These are phyloP conservation scores for Tetrax tetrax DNA, from an alignment of 2,113 vertebrate genomes.

Conservation along the genomic window DNA sequence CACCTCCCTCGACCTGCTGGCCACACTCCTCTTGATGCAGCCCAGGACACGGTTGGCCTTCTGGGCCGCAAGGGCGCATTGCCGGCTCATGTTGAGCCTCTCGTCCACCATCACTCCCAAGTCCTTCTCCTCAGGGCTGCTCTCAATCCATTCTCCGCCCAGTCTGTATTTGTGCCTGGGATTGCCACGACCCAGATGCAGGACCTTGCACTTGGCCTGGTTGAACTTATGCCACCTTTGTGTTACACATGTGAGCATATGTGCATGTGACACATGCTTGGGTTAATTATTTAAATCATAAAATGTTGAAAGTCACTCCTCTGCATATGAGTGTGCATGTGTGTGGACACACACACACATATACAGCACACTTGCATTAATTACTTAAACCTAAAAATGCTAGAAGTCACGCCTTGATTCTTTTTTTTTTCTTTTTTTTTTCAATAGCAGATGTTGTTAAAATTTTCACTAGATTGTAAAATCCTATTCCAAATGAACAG, in stretches of 20 bases:
- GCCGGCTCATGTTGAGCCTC: no score
- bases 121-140: no score
- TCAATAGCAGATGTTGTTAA: not conserved
- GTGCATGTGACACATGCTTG: not conserved
- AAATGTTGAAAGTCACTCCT: not conserved
- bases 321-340: not conserved
- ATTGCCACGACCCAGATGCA: no score
- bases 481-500: not conserved
- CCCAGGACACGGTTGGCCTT: no score
- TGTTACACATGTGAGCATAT: not conserved
- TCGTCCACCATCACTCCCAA: no score
- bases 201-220: no score
- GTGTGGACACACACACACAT: not conserved
- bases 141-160: no score
- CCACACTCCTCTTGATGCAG: no score
- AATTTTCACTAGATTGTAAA: conserved; percentile 30
- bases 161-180: no score
- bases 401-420: not conserved
- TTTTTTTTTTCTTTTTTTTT: conserved; percentile 1
- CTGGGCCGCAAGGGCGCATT: no score
- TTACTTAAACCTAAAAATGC: conserved; percentile 29
- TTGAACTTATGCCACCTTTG: not conserved
- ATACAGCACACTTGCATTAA: not conserved
- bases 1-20: no score
- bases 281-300: not conserved